Percentiles rank a stretch among this genome's conserved stretches.
phyloP scores from a whole-genome alignment of 2,888 invertebrate species.

The Seira ritae region DNA sequence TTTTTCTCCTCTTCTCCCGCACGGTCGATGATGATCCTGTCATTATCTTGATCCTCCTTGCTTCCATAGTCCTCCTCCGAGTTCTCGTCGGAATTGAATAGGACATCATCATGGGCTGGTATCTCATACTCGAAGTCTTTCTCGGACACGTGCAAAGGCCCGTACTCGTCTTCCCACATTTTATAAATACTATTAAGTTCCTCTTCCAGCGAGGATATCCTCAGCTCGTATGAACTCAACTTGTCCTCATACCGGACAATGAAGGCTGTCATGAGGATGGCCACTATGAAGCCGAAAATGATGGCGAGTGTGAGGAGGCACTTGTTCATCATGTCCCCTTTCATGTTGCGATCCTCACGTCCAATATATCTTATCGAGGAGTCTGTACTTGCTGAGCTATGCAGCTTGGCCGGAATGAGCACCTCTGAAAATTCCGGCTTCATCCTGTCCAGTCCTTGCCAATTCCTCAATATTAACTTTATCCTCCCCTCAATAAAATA shows the following conservation, averaged over 20 bases:
- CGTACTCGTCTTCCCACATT: slow-evolving; percentile 55
- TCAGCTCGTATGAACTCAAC: slow-evolving; percentile 61
- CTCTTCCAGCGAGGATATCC: slow-evolving; percentile 63
- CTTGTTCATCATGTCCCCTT: slow-evolving; percentile 49
- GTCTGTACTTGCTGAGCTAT: slow-evolving; percentile 45
- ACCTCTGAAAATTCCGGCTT: slow-evolving; percentile 72
- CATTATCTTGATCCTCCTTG: slow-evolving; percentile 56
- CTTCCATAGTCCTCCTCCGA: slow-evolving; percentile 63
- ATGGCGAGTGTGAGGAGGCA: slow-evolving; percentile 61
- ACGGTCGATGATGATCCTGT: not conserved
- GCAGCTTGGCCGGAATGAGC: slow-evolving; percentile 64
- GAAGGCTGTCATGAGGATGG: slow-evolving; percentile 63
- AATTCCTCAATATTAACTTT: slow-evolving; percentile 10
- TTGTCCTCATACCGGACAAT: slow-evolving; percentile 68
- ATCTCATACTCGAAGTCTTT: slow-evolving; percentile 63
- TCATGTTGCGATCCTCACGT: slow-evolving; percentile 19
- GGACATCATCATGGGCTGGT: slow-evolving; percentile 25
- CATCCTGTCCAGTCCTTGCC: slow-evolving; percentile 41
- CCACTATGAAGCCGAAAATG: slow-evolving; percentile 62
- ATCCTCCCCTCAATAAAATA: too few species aligned
- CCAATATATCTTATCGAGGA: slow-evolving; percentile 39
- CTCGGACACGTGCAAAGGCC: slow-evolving; percentile 42
- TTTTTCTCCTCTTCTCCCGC: slow-evolving; percentile 45
- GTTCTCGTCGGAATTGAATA: slow-evolving; percentile 50
- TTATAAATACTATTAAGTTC: slow-evolving; percentile 57